Evolutionary conservation across 1,140 invertebrate species (phyloP).

Genomic region (Ganaspis sp.): DNA sequence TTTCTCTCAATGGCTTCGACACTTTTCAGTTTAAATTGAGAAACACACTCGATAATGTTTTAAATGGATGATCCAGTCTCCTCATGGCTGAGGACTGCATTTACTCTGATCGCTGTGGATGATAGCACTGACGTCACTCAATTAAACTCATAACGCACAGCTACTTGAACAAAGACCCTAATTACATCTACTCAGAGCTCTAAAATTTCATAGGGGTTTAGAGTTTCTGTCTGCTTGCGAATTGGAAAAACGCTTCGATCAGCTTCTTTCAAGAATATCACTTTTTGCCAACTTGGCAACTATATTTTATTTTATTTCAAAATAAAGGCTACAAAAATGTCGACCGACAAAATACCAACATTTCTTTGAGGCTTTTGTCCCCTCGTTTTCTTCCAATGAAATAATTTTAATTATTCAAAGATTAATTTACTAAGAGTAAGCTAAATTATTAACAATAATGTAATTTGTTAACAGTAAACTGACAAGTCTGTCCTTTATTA

Average conservation of each 20-base stretch:
- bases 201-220: neutral
- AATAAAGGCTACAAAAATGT: no score
- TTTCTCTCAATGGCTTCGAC: neutral
- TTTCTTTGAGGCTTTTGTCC: no score
- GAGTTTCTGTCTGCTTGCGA: neutral
- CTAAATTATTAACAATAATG: no score
- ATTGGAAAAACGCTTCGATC: neutral
- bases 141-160: conserved; percentile 12
- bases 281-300: neutral
- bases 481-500: no score
- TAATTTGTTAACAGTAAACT: no score
- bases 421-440: no score
- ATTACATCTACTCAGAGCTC: neutral
- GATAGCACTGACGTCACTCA: conserved; percentile 21
- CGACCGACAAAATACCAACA: no score
- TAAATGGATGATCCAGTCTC: conserved; percentile 3
- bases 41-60: conserved; percentile 4
- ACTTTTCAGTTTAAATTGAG: neutral
- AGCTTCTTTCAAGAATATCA: neutral
- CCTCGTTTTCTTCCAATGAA: no score
- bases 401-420: no score
- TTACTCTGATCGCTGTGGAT: neutral
- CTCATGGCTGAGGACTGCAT: neutral
- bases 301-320: neutral
- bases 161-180: conserved; percentile 10